Conservation (phyloP, 2,797 vertebrate genomes). For the Halcyon leucocephala region DNA sequence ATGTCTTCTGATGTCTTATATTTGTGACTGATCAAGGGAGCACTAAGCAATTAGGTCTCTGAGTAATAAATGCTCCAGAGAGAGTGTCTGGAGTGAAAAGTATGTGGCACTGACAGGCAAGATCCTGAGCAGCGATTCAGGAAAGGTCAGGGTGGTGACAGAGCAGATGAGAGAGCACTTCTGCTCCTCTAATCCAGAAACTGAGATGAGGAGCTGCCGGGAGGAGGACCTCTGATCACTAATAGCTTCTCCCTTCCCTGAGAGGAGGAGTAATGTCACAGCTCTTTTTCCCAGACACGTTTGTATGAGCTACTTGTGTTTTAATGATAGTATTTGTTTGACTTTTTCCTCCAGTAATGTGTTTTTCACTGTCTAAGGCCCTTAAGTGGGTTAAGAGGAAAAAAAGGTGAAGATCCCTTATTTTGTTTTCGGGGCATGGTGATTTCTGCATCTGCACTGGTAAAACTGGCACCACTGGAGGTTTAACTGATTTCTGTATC, state of each 20-base stretch:
- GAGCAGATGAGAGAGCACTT: conserved; percentile 2
- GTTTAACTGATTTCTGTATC: background rate
- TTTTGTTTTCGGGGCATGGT: background rate
- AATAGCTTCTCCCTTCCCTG: background rate
- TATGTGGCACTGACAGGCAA: background rate
- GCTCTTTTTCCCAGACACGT: background rate
- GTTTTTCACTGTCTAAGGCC: background rate
- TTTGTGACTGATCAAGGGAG: background rate
- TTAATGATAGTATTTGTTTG: background rate
- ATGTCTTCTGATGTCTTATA: background rate
- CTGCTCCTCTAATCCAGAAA: conserved; percentile 14
- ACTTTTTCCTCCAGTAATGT: background rate
- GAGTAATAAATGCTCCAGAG: conserved; percentile 1
- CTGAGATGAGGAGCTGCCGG: background rate
- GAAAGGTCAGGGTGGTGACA: background rate
- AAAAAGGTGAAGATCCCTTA: background rate
- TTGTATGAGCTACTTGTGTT: background rate
- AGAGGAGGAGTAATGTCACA: background rate
- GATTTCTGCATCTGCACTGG: background rate
- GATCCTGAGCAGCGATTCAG: background rate
- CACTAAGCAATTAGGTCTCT: conserved; percentile 6
- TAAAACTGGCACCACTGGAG: background rate
- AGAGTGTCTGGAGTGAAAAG: conserved; percentile 23
- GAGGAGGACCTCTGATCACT: conserved; percentile 5
- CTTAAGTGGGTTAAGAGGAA: background rate